phyloP scores from a whole-genome alignment of 2,888 invertebrate genomes.

The Plebejus anna region DNA sequence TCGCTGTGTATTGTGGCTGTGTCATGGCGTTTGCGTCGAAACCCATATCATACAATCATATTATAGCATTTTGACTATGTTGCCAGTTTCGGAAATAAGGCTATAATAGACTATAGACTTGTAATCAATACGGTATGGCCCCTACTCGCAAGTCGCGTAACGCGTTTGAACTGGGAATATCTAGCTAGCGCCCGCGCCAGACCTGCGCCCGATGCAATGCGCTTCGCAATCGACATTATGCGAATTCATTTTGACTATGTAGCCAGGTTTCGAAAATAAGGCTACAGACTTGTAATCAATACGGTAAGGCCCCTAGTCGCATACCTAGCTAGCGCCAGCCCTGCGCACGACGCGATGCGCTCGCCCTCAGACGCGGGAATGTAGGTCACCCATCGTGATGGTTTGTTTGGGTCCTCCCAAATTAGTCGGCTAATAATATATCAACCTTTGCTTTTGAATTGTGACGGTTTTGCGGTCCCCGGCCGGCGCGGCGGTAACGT shows the following conservation, averaged over 20 bases:
- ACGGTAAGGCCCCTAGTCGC: no score
- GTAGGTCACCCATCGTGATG: constrained; percentile 74
- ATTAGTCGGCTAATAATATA: constrained; percentile 74
- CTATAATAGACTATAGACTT: no score
- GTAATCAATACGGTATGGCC: no score
- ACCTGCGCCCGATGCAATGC: constrained; percentile 46
- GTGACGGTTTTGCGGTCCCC: constrained; percentile 3
- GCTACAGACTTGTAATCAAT: no score
- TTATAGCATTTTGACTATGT: no score
- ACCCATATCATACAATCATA: no score
- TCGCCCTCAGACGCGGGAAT: constrained; percentile 66
- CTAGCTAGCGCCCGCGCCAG: background rate
- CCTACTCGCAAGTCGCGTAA: no score
- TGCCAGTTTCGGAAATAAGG: no score
- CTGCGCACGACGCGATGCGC: constrained; percentile 48
- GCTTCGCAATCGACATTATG: constrained; percentile 28
- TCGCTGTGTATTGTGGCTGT: no score
- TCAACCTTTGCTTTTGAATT: constrained; percentile 61
- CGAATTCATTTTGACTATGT: no score
- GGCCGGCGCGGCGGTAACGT: background rate
- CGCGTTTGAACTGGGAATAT: background rate
- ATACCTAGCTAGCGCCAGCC: background rate
- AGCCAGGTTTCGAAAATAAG: no score
- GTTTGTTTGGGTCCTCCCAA: constrained; percentile 77
- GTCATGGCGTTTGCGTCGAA: no score